Evolutionary conservation across 2,113 vertebrate genomes (phyloP), one percentile per base, ranked within the genome.

Genomic region (Ictalurus punctatus): DNA sequence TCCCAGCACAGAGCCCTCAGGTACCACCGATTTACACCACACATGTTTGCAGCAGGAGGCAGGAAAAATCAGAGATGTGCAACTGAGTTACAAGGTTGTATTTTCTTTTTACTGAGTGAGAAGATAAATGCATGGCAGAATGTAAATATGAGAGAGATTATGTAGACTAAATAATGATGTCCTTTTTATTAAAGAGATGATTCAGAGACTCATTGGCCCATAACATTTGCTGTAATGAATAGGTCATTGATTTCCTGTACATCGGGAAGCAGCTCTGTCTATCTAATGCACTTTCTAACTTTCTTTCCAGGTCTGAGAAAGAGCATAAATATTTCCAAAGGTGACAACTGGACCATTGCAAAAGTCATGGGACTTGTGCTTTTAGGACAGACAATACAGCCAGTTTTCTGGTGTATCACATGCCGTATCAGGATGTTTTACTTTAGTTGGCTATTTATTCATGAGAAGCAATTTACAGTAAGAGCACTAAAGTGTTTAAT

Each of bases 221-320:
- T 94, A 93, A 94, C 94, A 95, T 94, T 92, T 87, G 71, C 94
- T 92, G 90, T 96, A 96, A 97, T 96, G 95, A 96, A 96, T 94
- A 94, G 96, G 52, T 93, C 94, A 96, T 96, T 94, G 96, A 97
- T 97, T 94, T 96, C 95, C 93, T 92, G 95, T 96, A 92, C 92
- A 89, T 91, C 87, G 82, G 93, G 90, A 92, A 87, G 30, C 6
- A 63, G 88, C 44, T 86, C 89, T 91, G 94, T 94, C 94, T 93
- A 86, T 95, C 96, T 96, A 95, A 91, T 34, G 63, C 80, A 63
- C 92, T 96, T 95, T 92, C 92, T 92, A 48, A 48, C 40, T 52
- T 48, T 56, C 40, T 13, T 90, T 87, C 90, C 92, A 92, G 61
- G 1, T 8, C 74, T 93, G 92, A 93, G 90, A 90, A 94, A 92